These are phyloP conservation scores for Mola mola DNA, from an alignment of 2,113 vertebrate genomes.

Conservation along the genomic window DNA sequence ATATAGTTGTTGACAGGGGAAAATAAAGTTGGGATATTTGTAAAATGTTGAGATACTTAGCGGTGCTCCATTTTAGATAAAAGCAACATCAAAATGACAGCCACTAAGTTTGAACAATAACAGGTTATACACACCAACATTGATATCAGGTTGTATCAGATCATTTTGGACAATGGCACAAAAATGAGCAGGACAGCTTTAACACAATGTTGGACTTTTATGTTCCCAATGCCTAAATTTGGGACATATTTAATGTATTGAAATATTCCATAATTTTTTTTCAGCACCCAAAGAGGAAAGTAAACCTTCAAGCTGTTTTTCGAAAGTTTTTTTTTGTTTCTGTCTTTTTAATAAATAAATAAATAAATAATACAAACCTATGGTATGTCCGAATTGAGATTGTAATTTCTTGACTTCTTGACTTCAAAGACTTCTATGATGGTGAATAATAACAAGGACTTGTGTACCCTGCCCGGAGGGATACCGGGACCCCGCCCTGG, in stretches of 20 bases:
- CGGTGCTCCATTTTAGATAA: constrained; percentile 6
- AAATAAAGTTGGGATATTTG: constrained; percentile 36
- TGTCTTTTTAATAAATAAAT: too few species aligned
- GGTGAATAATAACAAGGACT: too few species aligned
- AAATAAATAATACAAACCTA: too few species aligned
- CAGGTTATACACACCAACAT: neutral
- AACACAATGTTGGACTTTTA: neutral
- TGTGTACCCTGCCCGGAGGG: too few species aligned
- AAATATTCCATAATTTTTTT: neutral
- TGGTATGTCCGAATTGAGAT: too few species aligned
- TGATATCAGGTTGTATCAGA: too few species aligned
- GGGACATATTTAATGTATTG: neutral
- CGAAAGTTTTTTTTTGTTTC: too few species aligned
- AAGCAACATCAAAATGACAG: neutral
- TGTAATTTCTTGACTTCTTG: too few species aligned
- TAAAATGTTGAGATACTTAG: constrained; percentile 7
- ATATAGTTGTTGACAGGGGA: constrained; percentile 33
- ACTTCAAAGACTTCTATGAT: neutral
- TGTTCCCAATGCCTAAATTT: neutral
- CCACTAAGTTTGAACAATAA: neutral
- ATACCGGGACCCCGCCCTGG: too few species aligned
- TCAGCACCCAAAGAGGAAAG: too few species aligned
- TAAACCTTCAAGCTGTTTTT: too few species aligned
- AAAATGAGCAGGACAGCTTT: constrained; percentile 8
- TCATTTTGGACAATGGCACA: too few species aligned